Evolutionary conservation across 2,113 vertebrate species (phyloP), one percentile per base, ranked within the genome.

Genomic region (Alligator mississippiensis): DNA sequence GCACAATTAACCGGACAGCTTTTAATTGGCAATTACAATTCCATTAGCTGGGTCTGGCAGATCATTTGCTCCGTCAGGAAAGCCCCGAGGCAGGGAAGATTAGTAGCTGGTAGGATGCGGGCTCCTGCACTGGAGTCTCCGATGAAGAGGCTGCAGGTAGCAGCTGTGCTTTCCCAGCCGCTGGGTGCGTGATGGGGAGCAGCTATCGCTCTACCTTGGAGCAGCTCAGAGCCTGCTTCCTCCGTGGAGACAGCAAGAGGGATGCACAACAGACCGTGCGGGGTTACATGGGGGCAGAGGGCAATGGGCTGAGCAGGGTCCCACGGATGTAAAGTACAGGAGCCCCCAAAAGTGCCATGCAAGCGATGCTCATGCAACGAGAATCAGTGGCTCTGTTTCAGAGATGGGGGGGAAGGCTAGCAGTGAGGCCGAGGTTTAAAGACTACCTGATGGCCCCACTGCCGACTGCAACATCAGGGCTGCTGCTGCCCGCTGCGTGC

Each of bases 1-100:
- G 93, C 68, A 93, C 96, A 96, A 96, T 97, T 97, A 97, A 94
- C 92, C 83, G 97, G 93, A 95, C 90, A 93, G 95, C 84, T 96
- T 97, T 97, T 97, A 98, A 98, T 97, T 97, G 97, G 87, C 96
- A 96, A 97, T 97, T 97, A 95, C 94, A 94, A 89, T 97, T 95
- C 96, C 97, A 97, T 97, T 97, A 96, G 70, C 89, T 77, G 93
- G 79, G 85, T 70, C 93, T 96, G 96, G 95, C 96, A 97, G 95
- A 96, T 96, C 93, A 92, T 95, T 97, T 95, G 88, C 95, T 95
- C 91, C 95, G 88, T 93, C 95, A 93, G 85, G 81, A 94, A 85
- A 81, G 90, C 94, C 95, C 87, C 81, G 93, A 72, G 94, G 96
- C 94, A 92, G 83, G 81, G 93, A 94, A 96, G 94, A 96, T 95